Percentiles rank a stretch among this genome's conserved stretches.
These are phyloP conservation scores for Podarcis lilfordi DNA, from an alignment of 2,797 vertebrate genomes.

Conservation along the genomic window DNA sequence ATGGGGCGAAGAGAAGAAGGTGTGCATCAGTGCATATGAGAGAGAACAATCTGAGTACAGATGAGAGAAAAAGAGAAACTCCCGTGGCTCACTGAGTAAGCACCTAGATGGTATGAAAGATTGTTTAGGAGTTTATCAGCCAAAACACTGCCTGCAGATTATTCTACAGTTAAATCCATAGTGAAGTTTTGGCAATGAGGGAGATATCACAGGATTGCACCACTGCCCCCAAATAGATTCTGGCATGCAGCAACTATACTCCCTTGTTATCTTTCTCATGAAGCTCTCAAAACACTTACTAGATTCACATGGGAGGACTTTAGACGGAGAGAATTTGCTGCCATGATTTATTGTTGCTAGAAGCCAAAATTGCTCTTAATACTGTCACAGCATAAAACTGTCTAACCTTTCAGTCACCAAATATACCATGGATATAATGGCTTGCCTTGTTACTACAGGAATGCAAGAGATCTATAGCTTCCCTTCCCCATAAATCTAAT, in stretches of 20 bases:
- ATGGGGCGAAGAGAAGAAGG: not conserved
- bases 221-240: not conserved
- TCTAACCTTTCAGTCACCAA: not conserved
- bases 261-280: conserved; percentile 12
- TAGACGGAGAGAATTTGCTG: not conserved
- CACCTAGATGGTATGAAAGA: not conserved
- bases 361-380: not conserved
- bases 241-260: conserved; percentile 11
- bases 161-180: conserved; percentile 25
- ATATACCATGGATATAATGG: not conserved
- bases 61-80: not conserved
- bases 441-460: not conserved
- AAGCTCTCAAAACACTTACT: not conserved
- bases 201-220: not conserved
- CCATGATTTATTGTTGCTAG: not conserved
- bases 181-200: conserved; percentile 16
- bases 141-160: not conserved
- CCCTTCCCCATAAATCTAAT: not conserved
- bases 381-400: not conserved
- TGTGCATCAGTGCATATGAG: too few species aligned
- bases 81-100: not conserved
- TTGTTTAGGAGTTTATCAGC: not conserved
- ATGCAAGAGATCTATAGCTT: not conserved
- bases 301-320: conserved; percentile 26
- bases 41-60: too few species aligned